Conservation (phyloP, 2,888 invertebrate genomes). For the Rotaria macrura region DNA sequence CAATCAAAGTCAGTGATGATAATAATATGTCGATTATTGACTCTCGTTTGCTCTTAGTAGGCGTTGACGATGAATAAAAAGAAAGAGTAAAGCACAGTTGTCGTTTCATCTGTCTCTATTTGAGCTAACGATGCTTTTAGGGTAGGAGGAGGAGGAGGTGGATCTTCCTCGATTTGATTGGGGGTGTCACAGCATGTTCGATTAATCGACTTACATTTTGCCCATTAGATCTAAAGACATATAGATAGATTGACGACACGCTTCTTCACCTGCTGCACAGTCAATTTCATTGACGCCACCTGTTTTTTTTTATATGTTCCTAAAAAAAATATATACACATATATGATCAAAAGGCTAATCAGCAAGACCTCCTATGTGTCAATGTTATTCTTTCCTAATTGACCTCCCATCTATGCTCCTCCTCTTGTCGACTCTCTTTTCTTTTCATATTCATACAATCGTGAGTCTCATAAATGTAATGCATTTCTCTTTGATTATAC, state of each 20-base stretch:
- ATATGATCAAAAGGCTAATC: conserved; percentile 1
- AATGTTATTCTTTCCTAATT: conserved; percentile 1
- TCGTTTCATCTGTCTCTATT: neutral
- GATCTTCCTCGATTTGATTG: neutral
- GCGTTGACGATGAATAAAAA: neutral
- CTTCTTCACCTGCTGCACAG: conserved; percentile 15
- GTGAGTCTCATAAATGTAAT: neutral
- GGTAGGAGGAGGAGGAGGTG: neutral
- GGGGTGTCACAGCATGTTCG: neutral
- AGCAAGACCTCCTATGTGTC: neutral
- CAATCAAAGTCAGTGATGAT: neutral
- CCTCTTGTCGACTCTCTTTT: neutral
- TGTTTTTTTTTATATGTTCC: neutral
- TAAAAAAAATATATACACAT: neutral
- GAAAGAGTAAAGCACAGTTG: neutral
- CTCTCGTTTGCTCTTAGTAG: neutral
- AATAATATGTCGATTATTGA: neutral
- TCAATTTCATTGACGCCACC: neutral
- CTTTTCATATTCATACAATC: neutral
- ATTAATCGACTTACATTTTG: neutral
- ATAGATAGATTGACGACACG: neutral
- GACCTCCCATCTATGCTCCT: neutral
- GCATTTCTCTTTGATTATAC: neutral
- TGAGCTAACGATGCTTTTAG: conserved; percentile 1
- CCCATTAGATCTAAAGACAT: neutral